Evolutionary conservation across 2,888 invertebrate genomes (phyloP).

Genomic region (Thelaira solivaga): DNA sequence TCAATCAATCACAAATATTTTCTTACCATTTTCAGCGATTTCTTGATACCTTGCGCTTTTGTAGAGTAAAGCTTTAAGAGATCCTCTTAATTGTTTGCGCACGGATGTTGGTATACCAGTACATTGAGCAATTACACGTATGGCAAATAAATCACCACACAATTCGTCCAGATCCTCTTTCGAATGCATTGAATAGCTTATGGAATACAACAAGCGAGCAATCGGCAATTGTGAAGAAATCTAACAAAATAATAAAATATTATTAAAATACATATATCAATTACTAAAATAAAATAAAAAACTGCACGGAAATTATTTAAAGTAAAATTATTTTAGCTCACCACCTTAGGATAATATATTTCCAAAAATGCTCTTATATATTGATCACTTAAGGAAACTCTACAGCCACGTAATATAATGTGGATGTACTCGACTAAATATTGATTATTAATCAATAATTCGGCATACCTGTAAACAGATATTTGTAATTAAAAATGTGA

Average conservation of each 20-base stretch:
- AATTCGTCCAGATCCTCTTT: conserved; percentile 77
- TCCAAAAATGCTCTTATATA: conserved; percentile 92
- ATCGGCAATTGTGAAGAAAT: conserved; percentile 75
- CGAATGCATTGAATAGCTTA: conserved; percentile 76
- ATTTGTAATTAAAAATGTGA: background rate
- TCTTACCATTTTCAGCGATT: conserved; percentile 71
- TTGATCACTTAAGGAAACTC: conserved; percentile 89
- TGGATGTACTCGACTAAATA: conserved; percentile 93
- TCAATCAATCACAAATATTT: background rate
- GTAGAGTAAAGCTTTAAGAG: conserved; percentile 72
- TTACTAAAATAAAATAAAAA: background rate
- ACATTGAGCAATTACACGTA: conserved; percentile 76
- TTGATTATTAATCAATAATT: conserved; percentile 88
- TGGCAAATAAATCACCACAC: conserved; percentile 77
- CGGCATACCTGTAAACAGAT: conserved; percentile 82
- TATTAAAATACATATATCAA: no score
- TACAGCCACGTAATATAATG: conserved; percentile 91
- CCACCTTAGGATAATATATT: conserved; percentile 92
- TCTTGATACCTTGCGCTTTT: conserved; percentile 73
- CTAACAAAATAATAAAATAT: conserved; percentile 59
- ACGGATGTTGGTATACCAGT: conserved; percentile 76
- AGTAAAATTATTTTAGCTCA: conserved; percentile 22
- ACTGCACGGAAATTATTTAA: background rate
- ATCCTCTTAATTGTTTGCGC: conserved; percentile 75
- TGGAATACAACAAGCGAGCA: conserved; percentile 76